A percentile compares a stretch with the other conserved stretches of the same genome.
These are phyloP conservation scores for Andinoacara biseriatus DNA, from an alignment of 2,113 vertebrate genomes.

Conservation along the genomic window DNA sequence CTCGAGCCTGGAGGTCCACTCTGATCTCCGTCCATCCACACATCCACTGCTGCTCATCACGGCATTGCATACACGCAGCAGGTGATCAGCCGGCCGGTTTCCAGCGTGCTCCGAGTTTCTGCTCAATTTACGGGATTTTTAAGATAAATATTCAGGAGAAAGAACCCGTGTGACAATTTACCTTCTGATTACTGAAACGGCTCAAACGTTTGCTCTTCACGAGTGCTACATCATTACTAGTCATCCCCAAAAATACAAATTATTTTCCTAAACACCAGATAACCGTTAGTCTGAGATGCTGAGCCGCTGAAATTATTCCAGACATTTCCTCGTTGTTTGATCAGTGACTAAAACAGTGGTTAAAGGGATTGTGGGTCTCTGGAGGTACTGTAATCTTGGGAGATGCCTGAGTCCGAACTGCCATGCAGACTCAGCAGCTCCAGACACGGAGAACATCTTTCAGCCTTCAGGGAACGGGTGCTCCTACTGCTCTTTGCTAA, in stretches of 20 bases:
- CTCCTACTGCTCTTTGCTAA: neutral
- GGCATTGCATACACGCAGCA: slow-evolving; percentile 37
- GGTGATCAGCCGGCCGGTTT: slow-evolving; percentile 4
- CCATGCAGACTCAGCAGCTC: neutral
- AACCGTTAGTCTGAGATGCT: too few relatives aligned
- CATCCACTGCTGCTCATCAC: slow-evolving; percentile 51
- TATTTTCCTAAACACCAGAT: too few relatives aligned
- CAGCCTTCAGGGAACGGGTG: neutral
- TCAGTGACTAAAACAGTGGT: neutral
- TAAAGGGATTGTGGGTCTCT: neutral
- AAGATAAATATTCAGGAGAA: neutral
- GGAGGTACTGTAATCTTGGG: neutral
- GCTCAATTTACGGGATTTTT: neutral
- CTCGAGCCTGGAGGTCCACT: slow-evolving; percentile 31
- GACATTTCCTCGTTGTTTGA: neutral
- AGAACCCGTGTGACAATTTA: neutral
- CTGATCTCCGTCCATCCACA: slow-evolving; percentile 11
- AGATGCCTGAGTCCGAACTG: neutral
- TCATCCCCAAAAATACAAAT: too few relatives aligned
- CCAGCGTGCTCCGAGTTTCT: slow-evolving; percentile 13
- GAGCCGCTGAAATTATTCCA: too few relatives aligned
- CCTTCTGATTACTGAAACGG: too few relatives aligned
- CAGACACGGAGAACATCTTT: too few relatives aligned
- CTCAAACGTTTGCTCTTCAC: too few relatives aligned
- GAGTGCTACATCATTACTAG: too few relatives aligned